phyloP scores from a whole-genome alignment of 2,888 invertebrate genomes.

The Dione juno region DNA sequence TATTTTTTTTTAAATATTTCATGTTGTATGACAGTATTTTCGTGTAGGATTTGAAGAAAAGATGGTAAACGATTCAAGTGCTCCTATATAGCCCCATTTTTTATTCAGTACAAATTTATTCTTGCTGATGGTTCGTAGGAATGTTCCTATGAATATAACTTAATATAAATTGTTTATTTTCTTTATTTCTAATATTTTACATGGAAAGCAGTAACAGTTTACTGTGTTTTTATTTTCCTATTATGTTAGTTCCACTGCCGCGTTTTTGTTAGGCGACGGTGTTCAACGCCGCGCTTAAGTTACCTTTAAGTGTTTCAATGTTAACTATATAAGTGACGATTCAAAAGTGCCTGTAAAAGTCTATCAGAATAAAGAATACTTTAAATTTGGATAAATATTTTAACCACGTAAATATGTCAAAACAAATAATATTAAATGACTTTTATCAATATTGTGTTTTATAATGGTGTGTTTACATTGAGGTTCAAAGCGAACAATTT shows the following conservation, averaged over 20 bases:
- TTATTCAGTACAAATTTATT: slow-evolving; percentile 20
- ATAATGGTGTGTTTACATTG: slow-evolving; percentile 8
- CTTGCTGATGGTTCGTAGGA: slow-evolving; percentile 8
- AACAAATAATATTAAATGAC: slow-evolving; percentile 11
- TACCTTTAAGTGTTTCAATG: neutral
- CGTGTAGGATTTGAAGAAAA: neutral
- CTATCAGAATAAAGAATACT: too few relatives aligned
- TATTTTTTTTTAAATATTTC: neutral
- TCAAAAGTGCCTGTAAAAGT: too few relatives aligned
- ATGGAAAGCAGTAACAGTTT: neutral
- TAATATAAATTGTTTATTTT: neutral
- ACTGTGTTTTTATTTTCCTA: neutral
- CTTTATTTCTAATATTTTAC: neutral
- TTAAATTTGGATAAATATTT: too few relatives aligned
- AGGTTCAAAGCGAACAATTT: slow-evolving; percentile 16
- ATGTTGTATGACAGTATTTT: neutral
- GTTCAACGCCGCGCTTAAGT: neutral
- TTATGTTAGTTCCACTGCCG: neutral
- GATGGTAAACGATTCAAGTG: slow-evolving; percentile 3
- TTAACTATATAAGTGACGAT: too few relatives aligned
- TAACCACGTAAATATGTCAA: neutral
- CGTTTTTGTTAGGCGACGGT: neutral
- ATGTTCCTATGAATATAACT: slow-evolving; percentile 9
- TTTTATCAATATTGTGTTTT: neutral
- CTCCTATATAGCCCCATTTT: neutral